Evolutionary conservation across 1,140 invertebrate species (phyloP).

Genomic region (Hyposmocoma kahamanoa): DNA sequence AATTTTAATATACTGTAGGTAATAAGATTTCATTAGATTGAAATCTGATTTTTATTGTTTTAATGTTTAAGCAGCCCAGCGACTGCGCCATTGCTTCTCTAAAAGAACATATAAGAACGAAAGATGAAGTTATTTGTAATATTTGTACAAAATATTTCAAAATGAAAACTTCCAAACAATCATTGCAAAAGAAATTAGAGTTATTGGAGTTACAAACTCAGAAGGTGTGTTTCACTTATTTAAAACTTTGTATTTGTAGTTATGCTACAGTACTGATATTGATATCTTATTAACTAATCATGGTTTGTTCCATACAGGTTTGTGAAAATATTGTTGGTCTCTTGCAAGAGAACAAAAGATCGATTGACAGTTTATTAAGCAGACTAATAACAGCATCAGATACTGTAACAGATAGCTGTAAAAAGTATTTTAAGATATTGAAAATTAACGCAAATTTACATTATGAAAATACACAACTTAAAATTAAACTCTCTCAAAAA

Average conservation of each 20-base stretch:
- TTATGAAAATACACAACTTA: conserved; percentile 30
- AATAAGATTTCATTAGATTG: conserved; percentile 6
- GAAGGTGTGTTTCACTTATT: no score
- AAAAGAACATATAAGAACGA: conserved; percentile 22
- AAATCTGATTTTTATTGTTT: not conserved
- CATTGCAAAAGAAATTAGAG: conserved; percentile 18
- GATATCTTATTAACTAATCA: not conserved
- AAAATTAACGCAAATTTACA: conserved; percentile 24
- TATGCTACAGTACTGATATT: no score
- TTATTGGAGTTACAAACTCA: conserved; percentile 17
- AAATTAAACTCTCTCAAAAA: conserved; percentile 16
- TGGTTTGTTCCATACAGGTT: conserved; percentile 16
- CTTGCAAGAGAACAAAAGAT: conserved; percentile 23
- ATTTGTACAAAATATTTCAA: conserved; percentile 31
- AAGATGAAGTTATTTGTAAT: conserved; percentile 30
- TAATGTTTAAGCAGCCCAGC: not conserved
- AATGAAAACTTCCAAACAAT: conserved; percentile 23
- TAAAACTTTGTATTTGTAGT: no score
- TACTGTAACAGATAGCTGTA: conserved; percentile 13
- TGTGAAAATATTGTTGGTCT: conserved; percentile 21
- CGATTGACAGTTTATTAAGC: conserved; percentile 18
- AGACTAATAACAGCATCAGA: conserved; percentile 17
- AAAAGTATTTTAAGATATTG: conserved; percentile 27
- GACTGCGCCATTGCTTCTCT: not conserved
- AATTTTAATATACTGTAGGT: not conserved